A percentile compares a stretch with the other conserved stretches of the same genome.
Conservation (phyloP, 2,113 vertebrate genomes). For the Oreochromis niloticus region DNA sequence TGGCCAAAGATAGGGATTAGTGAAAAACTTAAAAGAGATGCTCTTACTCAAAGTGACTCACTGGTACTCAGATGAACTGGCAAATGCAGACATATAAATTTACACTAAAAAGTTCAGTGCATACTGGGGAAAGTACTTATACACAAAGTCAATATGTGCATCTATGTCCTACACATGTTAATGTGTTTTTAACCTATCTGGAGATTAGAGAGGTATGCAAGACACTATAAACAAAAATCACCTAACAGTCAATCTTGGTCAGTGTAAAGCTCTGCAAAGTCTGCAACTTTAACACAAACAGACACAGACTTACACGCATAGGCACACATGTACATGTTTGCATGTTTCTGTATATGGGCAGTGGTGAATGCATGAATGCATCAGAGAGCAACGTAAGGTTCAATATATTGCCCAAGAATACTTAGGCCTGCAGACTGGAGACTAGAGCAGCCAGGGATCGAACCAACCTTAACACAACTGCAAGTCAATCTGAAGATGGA, state of each 20-base stretch:
- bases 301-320: background rate
- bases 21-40: background rate
- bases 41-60: background rate
- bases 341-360: background rate
- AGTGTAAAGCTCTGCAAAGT: slow-evolving; percentile 26
- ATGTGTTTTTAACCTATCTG: background rate
- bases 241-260: background rate
- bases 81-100: background rate
- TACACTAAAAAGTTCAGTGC: background rate
- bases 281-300: slow-evolving; percentile 13
- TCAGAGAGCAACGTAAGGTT: background rate
- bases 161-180: background rate
- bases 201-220: background rate
- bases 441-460: background rate
- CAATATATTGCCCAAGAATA: background rate
- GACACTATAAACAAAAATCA: slow-evolving; percentile 14
- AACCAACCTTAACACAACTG: background rate
- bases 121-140: background rate
- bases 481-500: background rate
- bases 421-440: background rate
- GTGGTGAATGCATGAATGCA: background rate
- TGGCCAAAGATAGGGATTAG: slow-evolving; percentile 24
- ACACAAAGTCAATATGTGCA: background rate
- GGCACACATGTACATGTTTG: background rate
- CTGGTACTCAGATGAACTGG: background rate